Percentiles rank a stretch among this genome's conserved stretches.
phyloP scores from a whole-genome alignment of 2,888 invertebrate species.

The Nemurella pictetii region DNA sequence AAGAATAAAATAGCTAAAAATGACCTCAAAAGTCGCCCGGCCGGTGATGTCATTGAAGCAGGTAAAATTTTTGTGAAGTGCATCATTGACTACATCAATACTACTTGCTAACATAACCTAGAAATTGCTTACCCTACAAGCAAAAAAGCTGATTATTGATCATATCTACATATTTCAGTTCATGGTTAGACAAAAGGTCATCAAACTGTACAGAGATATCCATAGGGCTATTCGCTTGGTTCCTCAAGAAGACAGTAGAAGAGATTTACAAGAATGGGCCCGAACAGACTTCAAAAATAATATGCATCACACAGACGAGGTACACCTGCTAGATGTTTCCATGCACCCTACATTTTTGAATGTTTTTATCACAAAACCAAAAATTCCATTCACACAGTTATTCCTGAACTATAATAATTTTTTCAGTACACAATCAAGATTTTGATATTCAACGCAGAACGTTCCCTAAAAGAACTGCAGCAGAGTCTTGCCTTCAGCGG shows the following conservation, averaged over 20 bases:
- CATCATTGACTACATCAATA: too few relatives aligned
- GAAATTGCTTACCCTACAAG: neutral
- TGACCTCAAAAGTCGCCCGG: constrained; percentile 1
- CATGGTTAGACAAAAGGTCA: constrained; percentile 75
- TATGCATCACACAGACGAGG: constrained; percentile 71
- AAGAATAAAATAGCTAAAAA: neutral
- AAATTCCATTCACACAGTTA: neutral
- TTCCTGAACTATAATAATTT: neutral
- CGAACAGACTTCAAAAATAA: constrained; percentile 73
- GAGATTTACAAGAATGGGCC: constrained; percentile 73
- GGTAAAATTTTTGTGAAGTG: neutral
- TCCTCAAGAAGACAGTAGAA: constrained; percentile 63
- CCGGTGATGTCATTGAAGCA: constrained; percentile 7
- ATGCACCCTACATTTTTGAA: neutral
- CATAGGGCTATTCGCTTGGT: constrained; percentile 68
- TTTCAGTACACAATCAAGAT: constrained; percentile 34
- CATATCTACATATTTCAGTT: constrained; percentile 64
- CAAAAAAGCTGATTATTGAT: neutral
- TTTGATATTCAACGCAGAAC: constrained; percentile 25
- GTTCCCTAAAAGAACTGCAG: constrained; percentile 19
- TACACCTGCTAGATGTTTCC: constrained; percentile 47
- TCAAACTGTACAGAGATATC: constrained; percentile 74
- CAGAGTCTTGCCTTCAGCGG: constrained; percentile 24
- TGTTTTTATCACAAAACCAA: neutral
- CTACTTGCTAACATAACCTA: neutral